A percentile compares a stretch with the other conserved stretches of the same genome.
These are phyloP conservation scores for Carettochelys insculpta DNA, from an alignment of 2,113 vertebrate species.

Conservation along the genomic window DNA sequence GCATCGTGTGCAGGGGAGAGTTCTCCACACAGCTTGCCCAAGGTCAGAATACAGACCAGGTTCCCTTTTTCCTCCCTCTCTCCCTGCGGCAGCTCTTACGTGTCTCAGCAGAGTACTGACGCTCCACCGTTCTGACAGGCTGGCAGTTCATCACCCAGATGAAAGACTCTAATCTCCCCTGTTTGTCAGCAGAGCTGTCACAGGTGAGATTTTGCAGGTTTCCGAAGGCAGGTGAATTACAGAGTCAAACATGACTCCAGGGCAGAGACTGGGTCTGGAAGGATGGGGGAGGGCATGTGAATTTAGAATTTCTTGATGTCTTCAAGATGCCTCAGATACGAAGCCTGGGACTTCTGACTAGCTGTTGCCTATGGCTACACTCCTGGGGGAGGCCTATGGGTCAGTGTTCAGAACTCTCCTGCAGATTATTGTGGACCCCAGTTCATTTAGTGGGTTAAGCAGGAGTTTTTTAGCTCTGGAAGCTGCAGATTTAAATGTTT, in stretches of 20 bases:
- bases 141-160: constrained; percentile 64
- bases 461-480: neutral
- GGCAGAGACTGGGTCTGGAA: constrained; percentile 15
- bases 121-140: constrained; percentile 31
- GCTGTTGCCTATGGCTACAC: neutral
- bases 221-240: constrained; percentile 59
- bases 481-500: neutral
- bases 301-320: neutral
- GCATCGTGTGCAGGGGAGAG: neutral
- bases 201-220: constrained; percentile 65
- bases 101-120: constrained; percentile 32
- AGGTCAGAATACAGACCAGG: constrained; percentile 41
- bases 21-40: neutral
- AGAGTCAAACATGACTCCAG: constrained; percentile 47
- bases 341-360: constrained; percentile 15
- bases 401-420: constrained; percentile 23
- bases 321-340: neutral
- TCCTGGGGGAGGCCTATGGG: constrained; percentile 16
- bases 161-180: constrained; percentile 51
- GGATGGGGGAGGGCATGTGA: neutral
- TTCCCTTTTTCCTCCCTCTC: neutral
- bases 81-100: constrained; percentile 35
- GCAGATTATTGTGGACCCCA: neutral
- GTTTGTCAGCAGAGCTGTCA: constrained; percentile 61
- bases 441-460: neutral